phyloP scores from a whole-genome alignment of 2,888 invertebrate species.

The Exephanes ischioxanthus region DNA sequence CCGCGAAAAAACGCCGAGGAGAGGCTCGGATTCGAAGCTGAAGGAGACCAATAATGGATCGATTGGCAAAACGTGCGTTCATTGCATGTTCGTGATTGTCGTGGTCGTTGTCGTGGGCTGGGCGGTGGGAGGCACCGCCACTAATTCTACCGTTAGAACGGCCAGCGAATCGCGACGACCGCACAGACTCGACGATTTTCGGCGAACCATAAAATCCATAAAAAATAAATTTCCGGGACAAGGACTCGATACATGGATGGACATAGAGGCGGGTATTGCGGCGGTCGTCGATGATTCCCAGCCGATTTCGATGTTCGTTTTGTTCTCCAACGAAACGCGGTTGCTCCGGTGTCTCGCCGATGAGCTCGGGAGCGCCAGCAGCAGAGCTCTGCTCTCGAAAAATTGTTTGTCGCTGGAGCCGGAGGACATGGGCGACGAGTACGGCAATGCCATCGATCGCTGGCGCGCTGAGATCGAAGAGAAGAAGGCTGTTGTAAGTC shows the following conservation, averaged over 20 bases:
- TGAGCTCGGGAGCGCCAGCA: conserved; percentile 80
- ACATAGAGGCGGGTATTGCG: conserved; percentile 79
- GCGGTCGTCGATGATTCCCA: conserved; percentile 76
- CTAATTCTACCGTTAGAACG: not conserved
- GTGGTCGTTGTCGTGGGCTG: too few relatives aligned
- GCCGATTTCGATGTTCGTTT: conserved; percentile 83
- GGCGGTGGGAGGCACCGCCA: too few relatives aligned
- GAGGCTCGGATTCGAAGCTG: not conserved
- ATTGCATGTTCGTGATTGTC: not conserved
- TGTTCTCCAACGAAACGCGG: conserved; percentile 80
- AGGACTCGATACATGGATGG: conserved; percentile 80
- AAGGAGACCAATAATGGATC: not conserved
- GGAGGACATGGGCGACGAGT: conserved; percentile 81
- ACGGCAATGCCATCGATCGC: conserved; percentile 80
- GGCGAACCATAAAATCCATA: conserved; percentile 52
- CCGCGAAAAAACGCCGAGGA: not conserved
- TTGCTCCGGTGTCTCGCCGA: conserved; percentile 79
- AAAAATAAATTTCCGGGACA: conserved; percentile 80
- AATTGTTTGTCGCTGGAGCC: conserved; percentile 81
- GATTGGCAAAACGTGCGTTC: not conserved
- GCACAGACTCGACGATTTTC: conserved; percentile 53
- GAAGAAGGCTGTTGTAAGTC: conserved; percentile 78
- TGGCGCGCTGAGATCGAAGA: conserved; percentile 68
- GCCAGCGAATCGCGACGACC: not conserved
- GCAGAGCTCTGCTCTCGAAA: conserved; percentile 76